These are phyloP conservation scores for Ormia ochracea DNA, from an alignment of 2,888 invertebrate genomes.

Conservation along the genomic window DNA sequence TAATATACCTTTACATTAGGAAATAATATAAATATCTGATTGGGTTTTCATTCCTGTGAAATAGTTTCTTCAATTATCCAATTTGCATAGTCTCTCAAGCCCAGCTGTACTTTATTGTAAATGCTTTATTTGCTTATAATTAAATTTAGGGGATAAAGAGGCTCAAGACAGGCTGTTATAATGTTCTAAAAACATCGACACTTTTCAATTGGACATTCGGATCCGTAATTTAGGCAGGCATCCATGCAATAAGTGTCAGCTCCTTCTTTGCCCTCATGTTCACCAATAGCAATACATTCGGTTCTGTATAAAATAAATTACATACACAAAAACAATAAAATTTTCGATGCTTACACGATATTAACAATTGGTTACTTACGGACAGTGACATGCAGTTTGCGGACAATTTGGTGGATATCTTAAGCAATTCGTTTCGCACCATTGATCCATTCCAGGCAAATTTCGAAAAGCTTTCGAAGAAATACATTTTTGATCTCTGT, in stretches of 20 bases:
- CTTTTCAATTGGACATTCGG: conserved; percentile 83
- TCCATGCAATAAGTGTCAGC: conserved; percentile 92
- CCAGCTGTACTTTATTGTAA: conserved; percentile 58
- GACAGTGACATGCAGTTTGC: conserved; percentile 84
- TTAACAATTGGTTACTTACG: conserved; percentile 81
- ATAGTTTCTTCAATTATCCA: background rate
- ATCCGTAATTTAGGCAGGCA: conserved; percentile 87
- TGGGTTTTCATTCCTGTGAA: too few relatives aligned
- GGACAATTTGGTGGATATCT: conserved; percentile 93
- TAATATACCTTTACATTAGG: too few relatives aligned
- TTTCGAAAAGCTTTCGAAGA: conserved; percentile 81
- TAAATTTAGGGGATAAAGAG: background rate
- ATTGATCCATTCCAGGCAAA: conserved; percentile 86
- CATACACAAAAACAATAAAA: background rate
- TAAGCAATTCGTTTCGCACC: conserved; percentile 92
- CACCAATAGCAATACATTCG: conserved; percentile 89
- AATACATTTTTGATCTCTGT: conserved; percentile 88
- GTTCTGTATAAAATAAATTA: conserved; percentile 79
- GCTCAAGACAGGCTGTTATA: background rate
- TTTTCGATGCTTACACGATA: background rate
- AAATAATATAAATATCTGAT: too few relatives aligned
- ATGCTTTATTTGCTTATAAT: background rate
- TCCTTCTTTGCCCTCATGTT: conserved; percentile 83
- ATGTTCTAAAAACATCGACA: conserved; percentile 81
- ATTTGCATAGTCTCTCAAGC: conserved; percentile 64